A percentile compares a stretch with the other conserved stretches of the same genome.
These are phyloP conservation scores for Ectropis crepuscularia DNA, from an alignment of 2,888 invertebrate species.

Conservation along the genomic window DNA sequence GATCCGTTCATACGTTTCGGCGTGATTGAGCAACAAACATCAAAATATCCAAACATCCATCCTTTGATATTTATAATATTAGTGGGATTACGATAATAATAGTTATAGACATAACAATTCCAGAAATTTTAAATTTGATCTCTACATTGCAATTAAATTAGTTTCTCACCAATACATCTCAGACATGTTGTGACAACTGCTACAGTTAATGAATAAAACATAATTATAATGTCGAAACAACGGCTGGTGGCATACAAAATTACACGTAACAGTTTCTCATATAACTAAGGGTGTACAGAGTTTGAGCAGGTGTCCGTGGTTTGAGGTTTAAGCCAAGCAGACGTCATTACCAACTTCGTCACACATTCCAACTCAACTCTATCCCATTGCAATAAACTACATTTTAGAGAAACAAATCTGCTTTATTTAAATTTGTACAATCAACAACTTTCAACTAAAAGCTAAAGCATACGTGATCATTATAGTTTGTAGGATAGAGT, in stretches of 20 bases:
- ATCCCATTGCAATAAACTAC: conserved; percentile 27
- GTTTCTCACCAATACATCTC: no score
- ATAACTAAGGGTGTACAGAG: conserved; percentile 58
- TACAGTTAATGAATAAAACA: conserved; percentile 4
- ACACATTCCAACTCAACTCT: conserved; percentile 28
- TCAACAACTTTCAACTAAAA: conserved; percentile 46
- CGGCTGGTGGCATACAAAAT: conserved; percentile 45
- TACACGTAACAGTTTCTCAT: conserved; percentile 60
- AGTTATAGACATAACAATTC: no score
- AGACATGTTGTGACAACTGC: no score
- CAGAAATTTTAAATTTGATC: no score
- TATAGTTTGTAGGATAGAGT: conserved; percentile 47
- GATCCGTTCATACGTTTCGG: no score
- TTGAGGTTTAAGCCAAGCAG: conserved; percentile 56
- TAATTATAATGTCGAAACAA: conserved; percentile 25
- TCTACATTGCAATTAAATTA: no score
- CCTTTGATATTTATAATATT: no score
- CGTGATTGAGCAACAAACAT: no score
- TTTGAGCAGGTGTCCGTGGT: conserved; percentile 68
- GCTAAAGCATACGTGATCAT: conserved; percentile 45
- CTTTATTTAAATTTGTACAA: conserved; percentile 32
- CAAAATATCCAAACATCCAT: no score
- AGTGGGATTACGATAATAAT: no score
- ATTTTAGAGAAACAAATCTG: conserved; percentile 27
- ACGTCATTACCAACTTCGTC: conserved; percentile 41